Evolutionary conservation across 2,888 invertebrate species (phyloP).

Genomic region (Meganola albula): DNA sequence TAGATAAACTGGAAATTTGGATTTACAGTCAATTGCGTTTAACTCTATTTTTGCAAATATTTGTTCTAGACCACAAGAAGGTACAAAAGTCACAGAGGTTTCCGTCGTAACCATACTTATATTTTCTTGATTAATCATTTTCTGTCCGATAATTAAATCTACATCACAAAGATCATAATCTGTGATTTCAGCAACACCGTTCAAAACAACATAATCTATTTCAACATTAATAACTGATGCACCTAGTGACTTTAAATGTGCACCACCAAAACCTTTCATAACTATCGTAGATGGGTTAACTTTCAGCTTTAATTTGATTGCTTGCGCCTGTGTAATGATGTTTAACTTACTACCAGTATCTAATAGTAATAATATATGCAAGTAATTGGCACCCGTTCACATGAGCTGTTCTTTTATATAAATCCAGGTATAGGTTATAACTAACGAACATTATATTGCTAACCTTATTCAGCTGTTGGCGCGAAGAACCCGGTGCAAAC

Average conservation of each 20-base stretch:
- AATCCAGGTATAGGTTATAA: constrained; percentile 3
- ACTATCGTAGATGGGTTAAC: too few relatives aligned
- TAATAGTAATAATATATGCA: too few relatives aligned
- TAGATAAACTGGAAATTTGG: too few relatives aligned
- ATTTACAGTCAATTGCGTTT: too few relatives aligned
- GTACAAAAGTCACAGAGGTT: constrained; percentile 3
- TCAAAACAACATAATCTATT: too few relatives aligned
- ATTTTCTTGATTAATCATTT: constrained; percentile 4
- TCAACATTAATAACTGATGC: too few relatives aligned
- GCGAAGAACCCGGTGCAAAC: too few relatives aligned
- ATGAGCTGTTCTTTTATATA: constrained; percentile 3
- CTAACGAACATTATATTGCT: neutral
- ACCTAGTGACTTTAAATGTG: constrained; percentile 4
- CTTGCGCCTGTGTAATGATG: constrained; percentile 4
- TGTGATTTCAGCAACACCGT: too few relatives aligned
- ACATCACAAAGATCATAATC: too few relatives aligned
- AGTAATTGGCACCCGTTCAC: constrained; percentile 1
- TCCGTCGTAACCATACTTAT: constrained; percentile 2
- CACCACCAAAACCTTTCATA: constrained; percentile 10
- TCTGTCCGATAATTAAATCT: too few relatives aligned
- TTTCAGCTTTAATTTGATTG: constrained; percentile 1
- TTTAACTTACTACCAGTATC: constrained; percentile 12
- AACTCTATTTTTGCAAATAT: too few relatives aligned
- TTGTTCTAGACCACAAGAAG: too few relatives aligned
- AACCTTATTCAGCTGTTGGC: constrained; percentile 1